A percentile compares a stretch with the other conserved stretches of the same genome.
These are phyloP conservation scores for Bombus sibiricus DNA, from an alignment of 1,140 invertebrate genomes.

Conservation along the genomic window DNA sequence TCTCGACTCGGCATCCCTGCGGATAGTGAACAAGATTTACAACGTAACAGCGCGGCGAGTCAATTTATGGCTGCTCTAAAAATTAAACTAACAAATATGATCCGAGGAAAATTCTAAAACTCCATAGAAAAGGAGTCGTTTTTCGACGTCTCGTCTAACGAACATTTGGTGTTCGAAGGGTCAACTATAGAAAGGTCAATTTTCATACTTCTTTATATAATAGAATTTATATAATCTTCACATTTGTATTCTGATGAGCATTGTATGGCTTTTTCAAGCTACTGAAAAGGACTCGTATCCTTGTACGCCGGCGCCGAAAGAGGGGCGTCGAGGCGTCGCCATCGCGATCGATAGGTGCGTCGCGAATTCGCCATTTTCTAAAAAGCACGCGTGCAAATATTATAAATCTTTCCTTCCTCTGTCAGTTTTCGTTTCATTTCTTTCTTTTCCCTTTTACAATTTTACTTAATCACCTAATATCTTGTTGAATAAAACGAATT, in stretches of 20 bases:
- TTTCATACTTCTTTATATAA: background rate
- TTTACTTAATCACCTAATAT: background rate
- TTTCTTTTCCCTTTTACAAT: too few relatives aligned
- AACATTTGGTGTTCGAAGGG: too few relatives aligned
- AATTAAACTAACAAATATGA: background rate
- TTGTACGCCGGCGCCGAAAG: conserved; percentile 50
- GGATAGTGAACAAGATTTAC: background rate
- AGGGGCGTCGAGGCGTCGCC: conserved; percentile 70
- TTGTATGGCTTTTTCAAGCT: background rate
- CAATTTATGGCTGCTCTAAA: background rate
- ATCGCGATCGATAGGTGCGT: conserved; percentile 78
- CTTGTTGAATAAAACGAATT: background rate
- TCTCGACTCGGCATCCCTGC: conserved; percentile 8
- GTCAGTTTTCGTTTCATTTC: too few relatives aligned
- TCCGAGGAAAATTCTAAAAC: background rate
- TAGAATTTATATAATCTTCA: background rate
- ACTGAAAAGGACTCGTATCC: background rate
- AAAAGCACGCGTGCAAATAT: conserved; percentile 23
- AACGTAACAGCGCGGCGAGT: background rate
- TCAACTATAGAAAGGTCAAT: background rate
- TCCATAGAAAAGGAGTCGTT: too few relatives aligned
- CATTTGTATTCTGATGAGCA: background rate
- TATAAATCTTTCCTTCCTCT: background rate
- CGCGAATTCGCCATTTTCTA: conserved; percentile 75
- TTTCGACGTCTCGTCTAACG: too few relatives aligned